Conservation (phyloP, 2,797 vertebrate genomes). For the Molossus molossus region DNA sequence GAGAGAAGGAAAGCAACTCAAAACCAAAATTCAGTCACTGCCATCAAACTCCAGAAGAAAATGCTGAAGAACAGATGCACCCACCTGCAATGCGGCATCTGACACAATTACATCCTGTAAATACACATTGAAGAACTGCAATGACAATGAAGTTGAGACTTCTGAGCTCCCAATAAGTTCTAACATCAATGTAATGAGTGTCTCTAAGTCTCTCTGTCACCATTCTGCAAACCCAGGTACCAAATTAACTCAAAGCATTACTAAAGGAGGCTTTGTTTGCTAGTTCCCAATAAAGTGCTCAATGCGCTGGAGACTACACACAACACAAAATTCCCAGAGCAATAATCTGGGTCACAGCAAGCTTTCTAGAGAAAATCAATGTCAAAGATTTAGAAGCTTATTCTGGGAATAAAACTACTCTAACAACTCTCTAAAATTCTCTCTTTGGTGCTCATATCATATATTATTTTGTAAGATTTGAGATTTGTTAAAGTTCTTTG, state of each 20-base stretch:
- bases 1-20: not conserved
- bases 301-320: not conserved
- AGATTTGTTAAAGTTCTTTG: constrained; percentile 3
- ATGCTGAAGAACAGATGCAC: not conserved
- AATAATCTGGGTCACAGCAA: not conserved
- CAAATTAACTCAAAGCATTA: not conserved
- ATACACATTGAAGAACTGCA: not conserved
- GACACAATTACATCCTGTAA: not conserved
- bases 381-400: not conserved
- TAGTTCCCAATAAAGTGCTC: not conserved
- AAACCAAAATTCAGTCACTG: not conserved
- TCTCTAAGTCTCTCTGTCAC: not conserved
- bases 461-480: not conserved
- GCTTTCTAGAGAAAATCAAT: not conserved
- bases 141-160: not conserved
- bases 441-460: not conserved
- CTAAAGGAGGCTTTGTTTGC: not conserved
- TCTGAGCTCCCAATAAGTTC: not conserved
- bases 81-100: not conserved
- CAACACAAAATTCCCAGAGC: not conserved
- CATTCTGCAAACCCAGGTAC: constrained; percentile 25
- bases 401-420: not conserved
- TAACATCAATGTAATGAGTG: not conserved
- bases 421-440: constrained; percentile 18
- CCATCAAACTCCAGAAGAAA: constrained; percentile 10